Base-by-base conservation (phyloP, 2,113 vertebrate genomes). In the Capreolus pygargus region DNA sequence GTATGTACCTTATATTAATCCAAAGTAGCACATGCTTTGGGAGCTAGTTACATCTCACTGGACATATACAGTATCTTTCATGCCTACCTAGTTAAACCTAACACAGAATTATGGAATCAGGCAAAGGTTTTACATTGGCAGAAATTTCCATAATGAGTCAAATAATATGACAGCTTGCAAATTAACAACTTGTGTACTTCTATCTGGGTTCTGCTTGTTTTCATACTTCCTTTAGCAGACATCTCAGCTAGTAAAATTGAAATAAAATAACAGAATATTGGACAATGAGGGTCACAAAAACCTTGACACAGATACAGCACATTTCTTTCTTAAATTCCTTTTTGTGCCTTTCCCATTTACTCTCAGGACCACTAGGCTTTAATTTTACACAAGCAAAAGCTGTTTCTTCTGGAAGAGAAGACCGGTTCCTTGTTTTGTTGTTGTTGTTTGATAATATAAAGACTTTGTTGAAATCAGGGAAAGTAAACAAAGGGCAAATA, bases 121-220 rank as follows among this genome's bases (percentile, higher is more conserved):
- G 17, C 10, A 50, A 90, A 82, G 45, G 39, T 45, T 82, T 91
- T 27, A 84, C 23, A 23, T 94, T 78, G 52, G 43, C 17, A 70
- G 19, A 50, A 47, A 57, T 74, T 70, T 86, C 50, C 0, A 0
- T 54, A 96, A 97, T 95, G 85, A 92, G 91, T 76, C 78, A 89
- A 23, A 82, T 61, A 36, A 92, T 85, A 90, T 98, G 88, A 96
- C 93, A 60, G 84, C 84, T 93, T 39, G 94, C 93, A 96, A 98
- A 96, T 57, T 47, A 91, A 91, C 97, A 97, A 76, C 36, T 93
- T 97, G 55, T 86, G 91, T 96, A 86, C 67, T 39, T 97, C 67
- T 96, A n/a, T 33, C 95, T 70, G 97, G 97, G 97, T 94, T 96
- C 93, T 81, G 58, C 90, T 52, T 82, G 47, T 97, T 98, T 97